Evolutionary conservation across 2,797 vertebrate species (phyloP).

Genomic region (Danio jaintianensis): DNA sequence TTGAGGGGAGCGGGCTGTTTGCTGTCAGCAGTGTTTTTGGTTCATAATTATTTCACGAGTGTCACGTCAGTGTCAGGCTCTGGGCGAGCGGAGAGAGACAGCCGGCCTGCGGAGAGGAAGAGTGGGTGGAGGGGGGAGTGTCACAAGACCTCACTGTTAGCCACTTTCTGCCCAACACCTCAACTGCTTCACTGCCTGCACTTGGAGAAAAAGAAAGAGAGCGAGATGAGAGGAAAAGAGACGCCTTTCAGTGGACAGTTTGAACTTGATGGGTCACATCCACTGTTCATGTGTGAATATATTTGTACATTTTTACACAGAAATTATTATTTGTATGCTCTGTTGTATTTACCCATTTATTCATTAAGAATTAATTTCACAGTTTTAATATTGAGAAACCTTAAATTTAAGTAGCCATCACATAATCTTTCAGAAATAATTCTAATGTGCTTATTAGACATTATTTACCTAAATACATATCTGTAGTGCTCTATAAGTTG

Average conservation of each 20-base stretch:
- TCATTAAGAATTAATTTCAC: not conserved
- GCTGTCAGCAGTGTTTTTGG: slow-evolving; percentile 99
- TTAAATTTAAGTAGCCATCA: not conserved
- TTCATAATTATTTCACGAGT: slow-evolving; percentile 99
- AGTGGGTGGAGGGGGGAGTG: slow-evolving; percentile 66
- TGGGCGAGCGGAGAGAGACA: slow-evolving; percentile 90
- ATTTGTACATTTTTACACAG: not conserved
- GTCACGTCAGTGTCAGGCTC: slow-evolving; percentile 99
- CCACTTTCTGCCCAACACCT: slow-evolving; percentile 79
- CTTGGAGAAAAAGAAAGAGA: slow-evolving; percentile 29
- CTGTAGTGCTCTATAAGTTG: no score
- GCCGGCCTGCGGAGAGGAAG: slow-evolving; percentile 77
- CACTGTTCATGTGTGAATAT: not conserved
- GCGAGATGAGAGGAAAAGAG: slow-evolving; percentile 32
- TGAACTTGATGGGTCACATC: slow-evolving; percentile 7
- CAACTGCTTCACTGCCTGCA: slow-evolving; percentile 65
- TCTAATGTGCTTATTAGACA: not conserved
- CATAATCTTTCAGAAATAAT: not conserved
- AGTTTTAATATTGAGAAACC: no score
- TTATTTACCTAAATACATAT: no score
- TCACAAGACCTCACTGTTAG: slow-evolving; percentile 81
- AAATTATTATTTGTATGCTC: not conserved
- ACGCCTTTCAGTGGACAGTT: not conserved
- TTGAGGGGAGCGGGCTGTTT: slow-evolving; percentile 98
- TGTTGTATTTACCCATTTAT: not conserved